A percentile compares a stretch with the other conserved stretches of the same genome.
Evolutionary conservation across 2,888 invertebrate genomes (phyloP).

Genomic region (Neoascia interrupta): DNA sequence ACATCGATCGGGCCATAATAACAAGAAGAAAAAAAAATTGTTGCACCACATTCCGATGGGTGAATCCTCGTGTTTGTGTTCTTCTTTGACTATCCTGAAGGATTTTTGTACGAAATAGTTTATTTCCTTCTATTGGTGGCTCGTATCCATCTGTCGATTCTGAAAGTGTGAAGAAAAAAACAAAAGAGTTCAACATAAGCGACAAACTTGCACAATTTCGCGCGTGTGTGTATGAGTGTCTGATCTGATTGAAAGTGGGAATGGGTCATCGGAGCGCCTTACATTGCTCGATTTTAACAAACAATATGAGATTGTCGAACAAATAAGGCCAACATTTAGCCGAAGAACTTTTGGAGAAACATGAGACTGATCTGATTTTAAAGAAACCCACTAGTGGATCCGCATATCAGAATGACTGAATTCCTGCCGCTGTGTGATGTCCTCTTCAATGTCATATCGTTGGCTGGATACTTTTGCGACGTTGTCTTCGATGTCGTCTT

Average conservation of each 20-base stretch:
- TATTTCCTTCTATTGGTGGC: no score
- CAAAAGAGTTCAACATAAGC: slow-evolving; percentile 41
- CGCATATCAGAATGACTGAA: slow-evolving; percentile 84
- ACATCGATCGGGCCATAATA: slow-evolving; percentile 43
- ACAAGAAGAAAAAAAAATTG: slow-evolving; percentile 53
- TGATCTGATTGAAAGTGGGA: no score
- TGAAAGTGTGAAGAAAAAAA: slow-evolving; percentile 18
- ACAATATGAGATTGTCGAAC: slow-evolving; percentile 17
- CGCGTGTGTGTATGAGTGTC: no score
- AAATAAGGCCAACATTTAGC: not conserved
- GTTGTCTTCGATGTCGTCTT: slow-evolving; percentile 93
- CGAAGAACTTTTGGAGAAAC: slow-evolving; percentile 1
- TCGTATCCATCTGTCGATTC: no score
- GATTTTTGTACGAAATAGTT: no score
- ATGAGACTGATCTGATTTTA: slow-evolving; percentile 45
- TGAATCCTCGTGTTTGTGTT: slow-evolving; percentile 40
- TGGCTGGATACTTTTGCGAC: slow-evolving; percentile 94
- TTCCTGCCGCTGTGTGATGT: slow-evolving; percentile 95
- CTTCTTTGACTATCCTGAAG: no score
- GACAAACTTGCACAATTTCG: slow-evolving; percentile 25
- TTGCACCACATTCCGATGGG: slow-evolving; percentile 51
- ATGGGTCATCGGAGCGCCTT: no score
- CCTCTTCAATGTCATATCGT: slow-evolving; percentile 93
- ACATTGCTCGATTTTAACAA: not conserved
- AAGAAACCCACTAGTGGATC: no score